A percentile compares a stretch with the other conserved stretches of the same genome.
Evolutionary conservation across 2,113 vertebrate species (phyloP).

Genomic region (Hippoglossus stenolepis): DNA sequence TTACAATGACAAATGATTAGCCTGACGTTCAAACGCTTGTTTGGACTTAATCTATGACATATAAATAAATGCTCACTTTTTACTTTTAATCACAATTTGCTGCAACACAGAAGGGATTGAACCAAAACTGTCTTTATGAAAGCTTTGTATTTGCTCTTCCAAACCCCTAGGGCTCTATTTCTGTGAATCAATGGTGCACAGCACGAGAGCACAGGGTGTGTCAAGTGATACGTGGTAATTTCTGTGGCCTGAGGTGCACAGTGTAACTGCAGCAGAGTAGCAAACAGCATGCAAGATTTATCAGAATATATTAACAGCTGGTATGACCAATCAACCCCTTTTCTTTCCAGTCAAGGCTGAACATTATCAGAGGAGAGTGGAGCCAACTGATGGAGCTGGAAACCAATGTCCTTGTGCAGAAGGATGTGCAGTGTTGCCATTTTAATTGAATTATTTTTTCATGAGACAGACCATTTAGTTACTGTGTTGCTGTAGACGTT

Average conservation of each 20-base stretch:
- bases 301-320: conserved; percentile 52
- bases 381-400: neutral
- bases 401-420: neutral
- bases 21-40: neutral
- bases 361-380: neutral
- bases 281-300: conserved; percentile 40
- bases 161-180: conserved; percentile 58
- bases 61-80: conserved; percentile 40
- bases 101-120: conserved; percentile 12
- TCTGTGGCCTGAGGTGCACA: conserved; percentile 56
- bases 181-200: conserved; percentile 51
- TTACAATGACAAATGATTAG: neutral
- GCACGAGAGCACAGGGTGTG: conserved; percentile 37
- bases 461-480: conserved; percentile 26
- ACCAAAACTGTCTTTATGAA: conserved; percentile 28
- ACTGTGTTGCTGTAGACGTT: neutral
- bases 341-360: neutral
- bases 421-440: neutral
- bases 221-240: conserved; percentile 57
- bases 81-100: conserved; percentile 36
- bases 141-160: conserved; percentile 40
- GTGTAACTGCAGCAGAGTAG: conserved; percentile 18
- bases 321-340: conserved; percentile 36
- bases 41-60: conserved; percentile 35
- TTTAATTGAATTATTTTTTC: conserved; percentile 25